A percentile compares a stretch with the other conserved stretches of the same genome.
Evolutionary conservation across 2,113 vertebrate species (phyloP).

Genomic region (Thalassoma bifasciatum): DNA sequence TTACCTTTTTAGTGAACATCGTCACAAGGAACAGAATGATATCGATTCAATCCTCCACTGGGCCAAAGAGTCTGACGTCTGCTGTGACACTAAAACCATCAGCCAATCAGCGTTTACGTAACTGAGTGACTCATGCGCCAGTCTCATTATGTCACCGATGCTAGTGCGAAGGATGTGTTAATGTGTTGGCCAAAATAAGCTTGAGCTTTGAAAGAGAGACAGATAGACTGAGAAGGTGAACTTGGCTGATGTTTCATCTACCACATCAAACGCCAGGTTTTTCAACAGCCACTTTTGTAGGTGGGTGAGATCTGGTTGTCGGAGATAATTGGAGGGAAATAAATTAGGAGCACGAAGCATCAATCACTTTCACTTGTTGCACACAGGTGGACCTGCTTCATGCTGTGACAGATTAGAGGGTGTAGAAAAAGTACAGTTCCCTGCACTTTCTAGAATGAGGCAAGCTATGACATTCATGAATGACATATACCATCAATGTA

Average conservation of each 20-base stretch:
- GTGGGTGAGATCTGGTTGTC: slow-evolving; percentile 6
- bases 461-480: no score
- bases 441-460: not conserved
- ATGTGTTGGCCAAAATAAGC: no score
- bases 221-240: not conserved
- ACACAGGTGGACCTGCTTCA: not conserved
- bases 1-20: not conserved
- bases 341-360: not conserved
- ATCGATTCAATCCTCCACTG: slow-evolving; percentile 1
- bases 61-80: not conserved
- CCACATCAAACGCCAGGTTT: not conserved
- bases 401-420: not conserved
- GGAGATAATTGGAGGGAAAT: not conserved
- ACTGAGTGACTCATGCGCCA: slow-evolving; percentile 11
- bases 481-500: no score
- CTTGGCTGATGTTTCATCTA: not conserved
- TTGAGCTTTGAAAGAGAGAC: not conserved
- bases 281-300: not conserved
- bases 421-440: not conserved
- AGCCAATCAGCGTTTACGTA: slow-evolving; percentile 1
- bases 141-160: not conserved
- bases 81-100: not conserved
- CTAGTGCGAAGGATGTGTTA: not conserved
- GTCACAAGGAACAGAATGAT: slow-evolving; percentile 13
- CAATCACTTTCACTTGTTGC: not conserved